Conservation (phyloP, 2,888 invertebrate genomes). For the Drosophila recens region DNA sequence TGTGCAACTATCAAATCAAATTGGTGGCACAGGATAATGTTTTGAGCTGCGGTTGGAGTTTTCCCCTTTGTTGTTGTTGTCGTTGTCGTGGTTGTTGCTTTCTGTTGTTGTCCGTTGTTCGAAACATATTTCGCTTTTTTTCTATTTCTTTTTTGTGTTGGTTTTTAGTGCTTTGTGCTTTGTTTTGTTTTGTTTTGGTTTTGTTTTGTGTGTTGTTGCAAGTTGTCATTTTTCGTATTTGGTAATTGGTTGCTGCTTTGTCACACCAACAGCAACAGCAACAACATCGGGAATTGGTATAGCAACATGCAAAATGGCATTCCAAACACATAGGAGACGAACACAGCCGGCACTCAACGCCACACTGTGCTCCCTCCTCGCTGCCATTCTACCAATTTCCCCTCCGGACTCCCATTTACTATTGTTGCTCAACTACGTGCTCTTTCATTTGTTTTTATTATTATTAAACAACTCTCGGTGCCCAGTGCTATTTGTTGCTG, state of each 20-base stretch:
- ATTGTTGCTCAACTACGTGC: slow-evolving; percentile 75
- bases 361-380: not conserved
- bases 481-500: slow-evolving; percentile 66
- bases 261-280: slow-evolving; percentile 62
- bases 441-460: slow-evolving; percentile 81
- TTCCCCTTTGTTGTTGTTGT: slow-evolving; percentile 45
- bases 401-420: slow-evolving; percentile 28
- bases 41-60: slow-evolving; percentile 78
- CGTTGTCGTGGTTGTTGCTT: slow-evolving; percentile 19
- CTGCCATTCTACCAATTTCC: slow-evolving; percentile 2
- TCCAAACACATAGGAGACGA: slow-evolving; percentile 52
- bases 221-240: slow-evolving; percentile 81
- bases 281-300: slow-evolving; percentile 31
- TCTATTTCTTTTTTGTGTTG: slow-evolving; percentile 21
- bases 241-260: slow-evolving; percentile 80
- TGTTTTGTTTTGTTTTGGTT: slow-evolving; percentile 39
- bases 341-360: slow-evolving; percentile 35
- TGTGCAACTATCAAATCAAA: slow-evolving; percentile 80
- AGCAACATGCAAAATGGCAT: slow-evolving; percentile 75
- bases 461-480: slow-evolving; percentile 78
- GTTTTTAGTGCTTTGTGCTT: slow-evolving; percentile 57
- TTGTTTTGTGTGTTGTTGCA: slow-evolving; percentile 61
- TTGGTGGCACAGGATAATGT: slow-evolving; percentile 81
- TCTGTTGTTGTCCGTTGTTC: slow-evolving; percentile 45
- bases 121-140: slow-evolving; percentile 37